phyloP scores from a whole-genome alignment of 2,797 vertebrate species.

The Schizopygopsis malacanthus region DNA sequence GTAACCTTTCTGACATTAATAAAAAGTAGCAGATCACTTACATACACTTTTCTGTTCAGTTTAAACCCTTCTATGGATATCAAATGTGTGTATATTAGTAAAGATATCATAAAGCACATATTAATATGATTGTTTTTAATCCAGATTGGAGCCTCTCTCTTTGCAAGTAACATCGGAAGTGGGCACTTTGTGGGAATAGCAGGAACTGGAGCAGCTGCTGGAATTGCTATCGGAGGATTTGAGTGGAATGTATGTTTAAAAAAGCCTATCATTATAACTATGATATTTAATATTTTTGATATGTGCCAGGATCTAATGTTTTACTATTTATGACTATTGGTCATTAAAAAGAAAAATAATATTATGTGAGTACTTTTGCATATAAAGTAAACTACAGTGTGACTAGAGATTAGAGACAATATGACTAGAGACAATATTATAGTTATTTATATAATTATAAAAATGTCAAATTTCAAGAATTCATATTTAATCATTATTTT shows the following conservation, averaged over 20 bases:
- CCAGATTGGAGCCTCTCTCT: conserved; percentile 94
- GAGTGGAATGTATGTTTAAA: conserved; percentile 92
- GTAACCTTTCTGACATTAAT: background rate
- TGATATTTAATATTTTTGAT: background rate
- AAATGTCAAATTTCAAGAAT: background rate
- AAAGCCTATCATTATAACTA: background rate
- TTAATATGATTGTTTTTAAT: no score
- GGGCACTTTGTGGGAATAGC: conserved; percentile 96
- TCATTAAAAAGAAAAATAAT: no score
- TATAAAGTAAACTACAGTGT: background rate
- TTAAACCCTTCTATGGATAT: background rate
- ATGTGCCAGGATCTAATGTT: background rate
- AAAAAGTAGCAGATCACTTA: background rate
- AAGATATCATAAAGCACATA: background rate
- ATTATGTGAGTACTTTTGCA: background rate
- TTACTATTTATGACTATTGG: background rate
- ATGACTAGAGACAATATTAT: background rate
- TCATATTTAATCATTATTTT: background rate
- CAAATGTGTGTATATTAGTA: background rate
- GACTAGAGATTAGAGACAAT: background rate
- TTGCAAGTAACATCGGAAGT: conserved; percentile 96
- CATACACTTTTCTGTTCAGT: background rate
- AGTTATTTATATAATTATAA: background rate
- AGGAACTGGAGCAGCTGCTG: conserved; percentile 86
- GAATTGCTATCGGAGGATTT: conserved; percentile 90